Percentiles rank a stretch among this genome's conserved stretches.
phyloP scores from a whole-genome alignment of 2,797 vertebrate genomes.

The Periophthalmus magnuspinnatus region DNA sequence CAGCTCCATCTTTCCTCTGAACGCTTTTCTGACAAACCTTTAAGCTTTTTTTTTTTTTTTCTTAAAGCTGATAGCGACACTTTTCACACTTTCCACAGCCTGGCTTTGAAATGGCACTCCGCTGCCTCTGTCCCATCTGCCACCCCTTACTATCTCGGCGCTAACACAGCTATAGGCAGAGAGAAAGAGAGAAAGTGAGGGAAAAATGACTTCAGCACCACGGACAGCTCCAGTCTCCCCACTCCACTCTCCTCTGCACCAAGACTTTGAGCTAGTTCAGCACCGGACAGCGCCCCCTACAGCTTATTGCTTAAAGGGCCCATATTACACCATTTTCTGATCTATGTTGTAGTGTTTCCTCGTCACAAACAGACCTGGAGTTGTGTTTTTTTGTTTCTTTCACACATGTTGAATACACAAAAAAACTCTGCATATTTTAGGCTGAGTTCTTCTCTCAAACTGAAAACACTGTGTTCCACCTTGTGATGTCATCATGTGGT shows the following conservation, averaged over 20 bases:
- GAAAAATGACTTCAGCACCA: constrained; percentile 37
- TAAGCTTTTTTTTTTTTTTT: constrained; percentile 16
- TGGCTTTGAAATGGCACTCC: constrained; percentile 39
- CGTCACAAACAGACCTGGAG: too few species aligned
- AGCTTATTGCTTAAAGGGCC: too few species aligned
- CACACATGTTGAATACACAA: too few species aligned
- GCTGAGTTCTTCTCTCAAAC: too few species aligned
- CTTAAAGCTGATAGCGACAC: background rate
- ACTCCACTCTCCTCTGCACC: background rate
- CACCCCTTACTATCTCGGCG: background rate
- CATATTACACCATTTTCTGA: too few species aligned
- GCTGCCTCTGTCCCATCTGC: constrained; percentile 32
- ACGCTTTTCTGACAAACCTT: constrained; percentile 43
- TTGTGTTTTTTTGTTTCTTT: too few species aligned
- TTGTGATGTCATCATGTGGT: too few species aligned
- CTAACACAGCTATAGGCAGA: constrained; percentile 24
- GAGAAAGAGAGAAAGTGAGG: background rate
- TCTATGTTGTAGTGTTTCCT: too few species aligned
- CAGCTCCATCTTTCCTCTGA: background rate
- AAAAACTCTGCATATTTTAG: too few species aligned
- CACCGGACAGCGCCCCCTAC: constrained; percentile 37
- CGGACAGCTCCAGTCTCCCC: constrained; percentile 20
- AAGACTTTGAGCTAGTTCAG: constrained; percentile 15
- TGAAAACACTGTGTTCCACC: too few species aligned
- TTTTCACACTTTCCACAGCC: constrained; percentile 7